Percentiles rank a stretch among this genome's conserved stretches.
Evolutionary conservation across 2,113 vertebrate genomes (phyloP).

Genomic region (Heterocephalus glaber): DNA sequence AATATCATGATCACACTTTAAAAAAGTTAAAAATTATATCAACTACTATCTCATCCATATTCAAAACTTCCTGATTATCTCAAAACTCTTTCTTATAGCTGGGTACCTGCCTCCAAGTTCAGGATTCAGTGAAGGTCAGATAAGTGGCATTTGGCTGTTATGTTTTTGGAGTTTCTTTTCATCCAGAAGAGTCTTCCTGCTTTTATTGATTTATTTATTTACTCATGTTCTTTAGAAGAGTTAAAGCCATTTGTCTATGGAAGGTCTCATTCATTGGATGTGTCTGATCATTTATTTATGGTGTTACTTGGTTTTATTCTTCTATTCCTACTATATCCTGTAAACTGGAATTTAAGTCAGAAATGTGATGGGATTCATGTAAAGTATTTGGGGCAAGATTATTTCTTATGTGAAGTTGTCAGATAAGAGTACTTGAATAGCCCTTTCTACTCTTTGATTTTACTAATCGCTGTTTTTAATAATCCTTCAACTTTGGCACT

Average conservation of each 20-base stretch:
- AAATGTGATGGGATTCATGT: background rate
- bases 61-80: background rate
- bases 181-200: background rate
- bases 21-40: background rate
- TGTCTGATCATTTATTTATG: constrained; percentile 37
- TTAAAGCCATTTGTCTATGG: background rate
- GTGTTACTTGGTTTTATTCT: background rate
- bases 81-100: background rate
- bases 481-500: background rate
- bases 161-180: constrained; percentile 8
- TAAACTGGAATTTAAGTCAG: background rate
- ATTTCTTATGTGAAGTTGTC: background rate
- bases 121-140: background rate
- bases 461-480: background rate
- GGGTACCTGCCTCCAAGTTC: background rate
- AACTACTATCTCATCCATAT: background rate
- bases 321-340: background rate
- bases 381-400: background rate
- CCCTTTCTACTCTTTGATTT: background rate
- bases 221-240: background rate
- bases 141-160: background rate
- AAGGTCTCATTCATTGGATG: background rate
- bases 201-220: constrained; percentile 49
- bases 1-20: background rate
- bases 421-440: background rate